Evolutionary conservation across 1,140 invertebrate species (phyloP), one percentile per base, ranked within the genome.

Genomic region (Drosophila trapezifrons): DNA sequence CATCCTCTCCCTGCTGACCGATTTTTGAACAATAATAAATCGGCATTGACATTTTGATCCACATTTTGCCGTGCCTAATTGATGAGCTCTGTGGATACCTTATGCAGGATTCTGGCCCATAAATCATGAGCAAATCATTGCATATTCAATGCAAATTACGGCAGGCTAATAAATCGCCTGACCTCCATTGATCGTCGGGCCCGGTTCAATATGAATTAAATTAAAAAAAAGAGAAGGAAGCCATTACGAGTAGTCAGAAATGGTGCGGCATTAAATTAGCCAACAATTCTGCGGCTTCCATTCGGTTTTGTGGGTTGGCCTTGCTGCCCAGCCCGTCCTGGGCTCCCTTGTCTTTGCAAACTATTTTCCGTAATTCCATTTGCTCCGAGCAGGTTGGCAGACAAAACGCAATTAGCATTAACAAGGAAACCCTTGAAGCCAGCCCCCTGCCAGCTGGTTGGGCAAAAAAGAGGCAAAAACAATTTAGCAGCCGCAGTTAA

Each of bases 361-460:
- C 57, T 75, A 75, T 59, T 80, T 83, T 84, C 78, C 52, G 62
- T 66, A 76, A 80, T 80, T 83, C 63, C 69, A 65, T 79, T 65
- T 77, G 63, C 64, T 76, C 63, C 73, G 58, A 77, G 62, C 58
- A 75, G 73, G 55, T 29, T 32, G 60, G 46, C 54, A 66, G 58
- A 74, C 67, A 51, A 81, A 84, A 86, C 85, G 82, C 82, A 84
- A 84, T 84, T 84, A 84, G 81, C 81, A 86, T 79, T 82, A 83
- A 55, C 52, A 76, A 49, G 46, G 54, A 57, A 66, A 66, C 62
- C 38, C 73, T 66, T 54, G 38, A 47, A 76, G 71, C 54, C 35
- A 57, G 17, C 65, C 65, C 35, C 65, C 35, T 56, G 37, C 37
- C 40, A 55, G 40, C 46, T 25, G 12, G 43, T 1, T 10, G n/a